Conservation (phyloP, 2,113 vertebrate genomes). For the Suricata suricatta region DNA sequence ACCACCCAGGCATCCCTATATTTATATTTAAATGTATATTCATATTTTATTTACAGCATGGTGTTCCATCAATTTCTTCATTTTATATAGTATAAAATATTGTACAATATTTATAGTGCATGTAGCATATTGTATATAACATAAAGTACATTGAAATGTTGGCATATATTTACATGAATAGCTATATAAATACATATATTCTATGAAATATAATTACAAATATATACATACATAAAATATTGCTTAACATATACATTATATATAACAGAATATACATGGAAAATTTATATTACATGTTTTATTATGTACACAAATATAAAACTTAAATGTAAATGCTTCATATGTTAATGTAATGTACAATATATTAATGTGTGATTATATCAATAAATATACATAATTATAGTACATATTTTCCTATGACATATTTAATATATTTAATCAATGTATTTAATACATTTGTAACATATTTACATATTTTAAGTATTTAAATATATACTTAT, state of each 20-base stretch:
- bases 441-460: background rate
- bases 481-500: background rate
- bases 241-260: background rate
- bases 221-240: background rate
- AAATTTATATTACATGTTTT: background rate
- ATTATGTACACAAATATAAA: slow-evolving; percentile 18
- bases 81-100: background rate
- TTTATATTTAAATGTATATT: background rate
- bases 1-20: background rate
- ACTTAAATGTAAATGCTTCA: background rate
- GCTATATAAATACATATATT: background rate
- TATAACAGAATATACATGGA: background rate
- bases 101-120: background rate
- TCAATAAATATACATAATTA: background rate
- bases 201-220: background rate
- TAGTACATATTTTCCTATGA: background rate
- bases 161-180: background rate
- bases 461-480: background rate
- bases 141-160: background rate
- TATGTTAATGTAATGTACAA: background rate
- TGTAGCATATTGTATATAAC: background rate
- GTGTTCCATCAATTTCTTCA: background rate
- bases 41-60: background rate
- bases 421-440: background rate
- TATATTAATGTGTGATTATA: background rate